phyloP scores from a whole-genome alignment of 2,113 vertebrate species.

The Chloroceryle aenea region DNA sequence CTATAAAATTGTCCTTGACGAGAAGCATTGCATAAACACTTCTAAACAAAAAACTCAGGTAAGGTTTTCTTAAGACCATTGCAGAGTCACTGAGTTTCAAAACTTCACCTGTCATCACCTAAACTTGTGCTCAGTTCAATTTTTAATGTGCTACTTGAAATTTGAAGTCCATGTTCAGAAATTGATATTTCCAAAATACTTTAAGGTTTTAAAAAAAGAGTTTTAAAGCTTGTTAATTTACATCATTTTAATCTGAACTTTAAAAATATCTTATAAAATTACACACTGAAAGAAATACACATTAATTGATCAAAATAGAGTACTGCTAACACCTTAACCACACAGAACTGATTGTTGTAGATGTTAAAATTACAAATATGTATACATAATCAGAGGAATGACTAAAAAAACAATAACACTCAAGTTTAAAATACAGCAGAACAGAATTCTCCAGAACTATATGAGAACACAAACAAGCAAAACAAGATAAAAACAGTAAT shows the following conservation, averaged over 20 bases:
- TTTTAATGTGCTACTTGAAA: not conserved
- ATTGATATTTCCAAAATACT: not conserved
- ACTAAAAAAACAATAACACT: not conserved
- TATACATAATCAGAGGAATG: not conserved
- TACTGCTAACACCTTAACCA: not conserved
- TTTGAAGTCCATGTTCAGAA: not conserved
- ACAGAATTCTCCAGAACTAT: not conserved
- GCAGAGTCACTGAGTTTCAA: not conserved
- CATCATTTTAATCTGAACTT: not conserved
- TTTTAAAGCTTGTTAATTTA: not conserved
- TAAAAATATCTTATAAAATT: not conserved
- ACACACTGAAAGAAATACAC: not conserved
- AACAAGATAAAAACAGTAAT: not conserved
- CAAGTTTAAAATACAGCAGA: not conserved
- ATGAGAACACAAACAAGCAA: not conserved
- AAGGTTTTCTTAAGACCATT: not conserved
- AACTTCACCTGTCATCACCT: not conserved
- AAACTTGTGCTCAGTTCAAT: not conserved
- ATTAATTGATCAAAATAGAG: not conserved
- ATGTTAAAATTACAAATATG: not conserved
- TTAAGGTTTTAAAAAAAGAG: not conserved
- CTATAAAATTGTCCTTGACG: not conserved
- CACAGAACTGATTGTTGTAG: not conserved
- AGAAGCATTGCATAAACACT: not conserved
- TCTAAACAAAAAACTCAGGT: not conserved